Evolutionary conservation across 2,888 invertebrate species (phyloP).

Genomic region (Drosophila mimetica): DNA sequence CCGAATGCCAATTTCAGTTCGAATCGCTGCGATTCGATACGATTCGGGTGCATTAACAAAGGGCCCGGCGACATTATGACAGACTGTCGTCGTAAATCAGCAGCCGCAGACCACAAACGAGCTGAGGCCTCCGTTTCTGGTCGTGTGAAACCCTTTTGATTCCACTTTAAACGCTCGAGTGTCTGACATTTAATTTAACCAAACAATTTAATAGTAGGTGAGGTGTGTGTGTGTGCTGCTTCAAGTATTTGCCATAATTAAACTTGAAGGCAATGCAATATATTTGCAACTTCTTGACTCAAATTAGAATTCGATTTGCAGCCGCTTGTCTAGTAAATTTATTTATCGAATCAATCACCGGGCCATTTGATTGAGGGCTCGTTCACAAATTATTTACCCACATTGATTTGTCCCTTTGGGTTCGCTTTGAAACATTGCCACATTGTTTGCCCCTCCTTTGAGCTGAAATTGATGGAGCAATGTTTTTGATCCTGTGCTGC

Average conservation of each 20-base stretch:
- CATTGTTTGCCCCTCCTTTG: conserved; percentile 26
- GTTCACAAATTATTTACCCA: conserved; percentile 26
- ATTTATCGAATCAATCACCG: conserved; percentile 42
- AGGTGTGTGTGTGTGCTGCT: background rate
- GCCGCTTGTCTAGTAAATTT: conserved; percentile 20
- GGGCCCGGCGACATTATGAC: conserved; percentile 49
- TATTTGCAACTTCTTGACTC: conserved; percentile 5
- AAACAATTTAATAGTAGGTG: conserved; percentile 27
- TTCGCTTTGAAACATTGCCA: conserved; percentile 7
- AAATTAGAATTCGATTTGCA: conserved; percentile 37
- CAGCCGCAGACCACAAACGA: conserved; percentile 44
- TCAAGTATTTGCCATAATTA: conserved; percentile 20
- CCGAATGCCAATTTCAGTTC: conserved; percentile 59
- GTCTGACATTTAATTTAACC: conserved; percentile 11
- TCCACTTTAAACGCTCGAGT: conserved; percentile 3
- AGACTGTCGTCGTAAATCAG: conserved; percentile 56
- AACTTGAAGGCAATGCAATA: background rate
- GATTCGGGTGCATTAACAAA: conserved; percentile 57
- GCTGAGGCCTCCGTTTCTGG: conserved; percentile 27
- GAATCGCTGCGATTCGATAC: conserved; percentile 33
- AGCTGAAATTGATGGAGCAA: conserved; percentile 23
- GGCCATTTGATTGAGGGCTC: conserved; percentile 19
- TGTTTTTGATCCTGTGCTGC: conserved; percentile 27
- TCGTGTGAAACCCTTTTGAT: conserved; percentile 10
- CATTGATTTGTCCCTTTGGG: conserved; percentile 39